Evolutionary conservation across 2,113 vertebrate genomes (phyloP).

Genomic region (Odontophorus gujanensis): DNA sequence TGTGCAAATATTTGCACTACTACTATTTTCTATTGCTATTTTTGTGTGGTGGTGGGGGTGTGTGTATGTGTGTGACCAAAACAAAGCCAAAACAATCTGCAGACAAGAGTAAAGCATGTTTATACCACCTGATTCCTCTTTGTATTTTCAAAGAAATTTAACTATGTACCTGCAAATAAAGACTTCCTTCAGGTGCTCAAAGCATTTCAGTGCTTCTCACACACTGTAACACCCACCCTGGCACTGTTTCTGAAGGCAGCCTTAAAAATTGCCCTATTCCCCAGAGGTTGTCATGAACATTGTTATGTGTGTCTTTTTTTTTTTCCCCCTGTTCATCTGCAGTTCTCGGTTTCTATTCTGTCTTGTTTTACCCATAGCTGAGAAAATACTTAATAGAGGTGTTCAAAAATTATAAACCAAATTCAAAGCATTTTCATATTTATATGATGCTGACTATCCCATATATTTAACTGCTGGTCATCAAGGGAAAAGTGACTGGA

Average conservation of each 20-base stretch:
- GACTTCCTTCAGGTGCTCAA: not conserved
- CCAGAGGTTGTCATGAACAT: not conserved
- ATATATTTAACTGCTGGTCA: not conserved
- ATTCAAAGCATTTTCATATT: not conserved
- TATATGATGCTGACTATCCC: not conserved
- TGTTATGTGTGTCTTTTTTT: not conserved
- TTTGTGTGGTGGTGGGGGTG: no score
- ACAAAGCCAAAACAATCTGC: not conserved
- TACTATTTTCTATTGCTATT: not conserved
- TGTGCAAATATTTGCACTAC: not conserved
- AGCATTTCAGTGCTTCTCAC: not conserved
- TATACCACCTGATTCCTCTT: not conserved
- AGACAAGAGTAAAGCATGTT: not conserved
- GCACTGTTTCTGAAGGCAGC: not conserved
- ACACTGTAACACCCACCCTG: not conserved
- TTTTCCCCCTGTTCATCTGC: not conserved
- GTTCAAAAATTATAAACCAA: not conserved
- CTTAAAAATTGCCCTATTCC: not conserved
- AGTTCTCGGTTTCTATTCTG: not conserved
- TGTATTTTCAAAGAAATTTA: not conserved
- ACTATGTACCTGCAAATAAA: not conserved
- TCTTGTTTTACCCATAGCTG: not conserved
- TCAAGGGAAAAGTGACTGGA: not conserved
- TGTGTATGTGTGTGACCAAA: no score
- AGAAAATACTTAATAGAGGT: not conserved